These are phyloP conservation scores for Aphelocoma californica DNA, from an alignment of 2,797 vertebrate species.

Conservation along the genomic window DNA sequence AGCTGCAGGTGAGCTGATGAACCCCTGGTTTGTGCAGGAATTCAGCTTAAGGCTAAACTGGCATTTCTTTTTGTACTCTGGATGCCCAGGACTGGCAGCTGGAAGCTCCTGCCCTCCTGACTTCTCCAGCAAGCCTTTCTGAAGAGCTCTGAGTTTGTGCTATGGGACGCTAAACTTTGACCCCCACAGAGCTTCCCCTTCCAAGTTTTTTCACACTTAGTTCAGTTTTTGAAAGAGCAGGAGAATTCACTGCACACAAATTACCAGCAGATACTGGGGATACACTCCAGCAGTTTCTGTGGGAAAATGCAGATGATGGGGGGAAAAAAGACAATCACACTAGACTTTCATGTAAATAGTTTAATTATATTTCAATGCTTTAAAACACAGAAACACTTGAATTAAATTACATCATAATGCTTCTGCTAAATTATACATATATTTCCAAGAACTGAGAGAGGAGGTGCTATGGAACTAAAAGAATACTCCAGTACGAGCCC, in stretches of 20 bases:
- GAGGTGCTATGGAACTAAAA: slow-evolving; percentile 43
- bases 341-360: slow-evolving; percentile 66
- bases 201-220: not conserved
- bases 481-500: slow-evolving; percentile 20
- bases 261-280: not conserved
- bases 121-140: not conserved
- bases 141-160: not conserved
- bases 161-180: not conserved
- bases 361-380: slow-evolving; percentile 73
- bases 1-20: not conserved
- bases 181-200: not conserved
- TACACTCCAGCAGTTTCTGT: not conserved
- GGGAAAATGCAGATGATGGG: not conserved
- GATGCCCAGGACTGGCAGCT: not conserved
- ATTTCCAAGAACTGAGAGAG: slow-evolving; percentile 28
- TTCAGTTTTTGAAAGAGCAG: not conserved
- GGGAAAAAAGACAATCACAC: not conserved
- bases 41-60: not conserved
- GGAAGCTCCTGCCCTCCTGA: not conserved
- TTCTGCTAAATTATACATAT: slow-evolving; percentile 60
- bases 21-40: not conserved
- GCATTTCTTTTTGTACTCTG: not conserved
- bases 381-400: slow-evolving; percentile 67
- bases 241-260: not conserved
- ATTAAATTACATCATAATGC: slow-evolving; percentile 70